These are phyloP conservation scores for Bimastos eiseni DNA, from an alignment of 2,888 invertebrate species.

Conservation along the genomic window DNA sequence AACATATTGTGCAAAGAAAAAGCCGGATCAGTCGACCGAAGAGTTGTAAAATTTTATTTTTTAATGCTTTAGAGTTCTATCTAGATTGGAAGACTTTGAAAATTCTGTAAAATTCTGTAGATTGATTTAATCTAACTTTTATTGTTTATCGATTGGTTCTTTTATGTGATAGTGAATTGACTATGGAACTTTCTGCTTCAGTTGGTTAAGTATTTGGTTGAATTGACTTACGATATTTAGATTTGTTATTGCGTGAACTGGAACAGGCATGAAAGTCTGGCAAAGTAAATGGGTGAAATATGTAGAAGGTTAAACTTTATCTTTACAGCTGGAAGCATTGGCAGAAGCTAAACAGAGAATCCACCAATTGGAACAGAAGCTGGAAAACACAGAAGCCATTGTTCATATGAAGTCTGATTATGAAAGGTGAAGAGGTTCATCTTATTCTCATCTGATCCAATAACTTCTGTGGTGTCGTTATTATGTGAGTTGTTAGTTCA, in stretches of 20 bases:
- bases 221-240: neutral
- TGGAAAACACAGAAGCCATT: slow-evolving; percentile 82
- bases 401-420: slow-evolving; percentile 72
- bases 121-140: neutral
- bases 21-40: neutral
- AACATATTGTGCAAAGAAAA: neutral
- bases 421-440: slow-evolving; percentile 69
- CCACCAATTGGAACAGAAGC: slow-evolving; percentile 76
- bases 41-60: neutral
- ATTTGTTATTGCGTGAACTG: neutral
- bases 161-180: neutral
- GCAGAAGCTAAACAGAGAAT: slow-evolving; percentile 74
- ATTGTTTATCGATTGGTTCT: neutral
- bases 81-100: neutral
- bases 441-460: neutral
- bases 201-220: neutral
- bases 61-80: no score
- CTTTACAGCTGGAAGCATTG: slow-evolving; percentile 69
- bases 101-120: neutral
- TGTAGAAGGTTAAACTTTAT: neutral
- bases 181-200: neutral
- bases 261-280: neutral
- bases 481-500: no score
- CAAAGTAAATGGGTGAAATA: neutral
- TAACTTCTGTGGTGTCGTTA: neutral